Percentiles rank a stretch among this genome's conserved stretches.
Evolutionary conservation across 2,888 invertebrate genomes (phyloP).

Genomic region (Ptychoptera contaminata): DNA sequence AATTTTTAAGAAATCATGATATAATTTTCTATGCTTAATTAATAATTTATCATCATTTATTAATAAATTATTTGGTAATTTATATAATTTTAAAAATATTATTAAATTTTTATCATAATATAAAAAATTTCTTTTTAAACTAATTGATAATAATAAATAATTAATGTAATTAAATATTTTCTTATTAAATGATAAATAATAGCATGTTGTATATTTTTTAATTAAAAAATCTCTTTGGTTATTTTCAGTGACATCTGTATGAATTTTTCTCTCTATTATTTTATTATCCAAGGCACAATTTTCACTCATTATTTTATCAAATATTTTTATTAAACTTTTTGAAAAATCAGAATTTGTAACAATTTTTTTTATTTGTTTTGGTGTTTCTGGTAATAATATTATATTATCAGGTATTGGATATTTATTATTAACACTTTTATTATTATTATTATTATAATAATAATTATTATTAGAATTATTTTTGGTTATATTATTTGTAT

Average conservation of each 20-base stretch:
- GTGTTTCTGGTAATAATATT: too few relatives aligned
- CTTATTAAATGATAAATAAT: conserved; percentile 8
- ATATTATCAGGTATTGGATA: too few relatives aligned
- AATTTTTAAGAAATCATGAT: background rate
- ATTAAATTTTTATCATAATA: conserved; percentile 6
- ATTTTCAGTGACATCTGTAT: background rate
- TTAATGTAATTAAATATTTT: conserved; percentile 12
- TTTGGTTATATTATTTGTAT: background rate
- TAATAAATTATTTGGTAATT: background rate
- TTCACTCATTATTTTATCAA: background rate
- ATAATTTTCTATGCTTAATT: background rate
- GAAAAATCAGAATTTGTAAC: too few relatives aligned
- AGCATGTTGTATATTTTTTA: background rate
- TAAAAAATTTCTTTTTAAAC: conserved; percentile 16
- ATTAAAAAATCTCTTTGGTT: background rate
- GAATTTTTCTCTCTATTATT: too few relatives aligned
- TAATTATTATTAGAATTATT: too few relatives aligned
- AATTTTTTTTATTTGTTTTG: too few relatives aligned
- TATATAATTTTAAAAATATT: background rate
- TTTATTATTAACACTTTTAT: too few relatives aligned
- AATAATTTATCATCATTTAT: background rate
- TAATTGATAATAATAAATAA: conserved; percentile 13
- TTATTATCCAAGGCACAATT: background rate
- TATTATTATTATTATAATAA: too few relatives aligned
- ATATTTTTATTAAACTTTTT: background rate